Percentiles rank a stretch among this genome's conserved stretches.
Conservation (phyloP, 2,888 invertebrate genomes). For the Terebella lapidaria region DNA sequence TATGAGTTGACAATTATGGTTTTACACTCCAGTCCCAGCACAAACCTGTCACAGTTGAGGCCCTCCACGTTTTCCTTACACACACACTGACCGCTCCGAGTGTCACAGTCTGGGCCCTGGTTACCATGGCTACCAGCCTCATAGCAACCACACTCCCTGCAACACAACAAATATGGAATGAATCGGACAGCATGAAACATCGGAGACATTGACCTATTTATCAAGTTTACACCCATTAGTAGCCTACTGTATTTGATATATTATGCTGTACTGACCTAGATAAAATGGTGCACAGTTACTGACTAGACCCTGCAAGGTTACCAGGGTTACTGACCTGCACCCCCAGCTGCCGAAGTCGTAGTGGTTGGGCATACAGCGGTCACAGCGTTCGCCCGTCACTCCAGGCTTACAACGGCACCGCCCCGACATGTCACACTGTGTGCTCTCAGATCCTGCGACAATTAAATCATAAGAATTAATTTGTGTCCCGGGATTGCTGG, state of each 20-base stretch:
- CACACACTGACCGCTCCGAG: conserved; percentile 58
- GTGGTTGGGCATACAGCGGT: conserved; percentile 77
- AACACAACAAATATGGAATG: too few species aligned
- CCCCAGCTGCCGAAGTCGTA: conserved; percentile 86
- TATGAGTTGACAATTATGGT: neutral
- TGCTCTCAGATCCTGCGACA: conserved; percentile 66
- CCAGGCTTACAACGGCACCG: conserved; percentile 94
- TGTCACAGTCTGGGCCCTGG: neutral
- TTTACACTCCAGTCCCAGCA: neutral
- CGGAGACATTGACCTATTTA: too few species aligned
- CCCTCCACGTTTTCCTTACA: conserved; percentile 82
- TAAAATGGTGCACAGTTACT: neutral
- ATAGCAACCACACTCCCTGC: neutral
- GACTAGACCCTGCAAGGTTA: too few species aligned
- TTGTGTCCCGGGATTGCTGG: too few species aligned
- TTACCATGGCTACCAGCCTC: neutral
- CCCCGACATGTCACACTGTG: conserved; percentile 88
- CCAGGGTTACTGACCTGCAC: conserved; percentile 65
- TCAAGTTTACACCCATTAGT: too few species aligned
- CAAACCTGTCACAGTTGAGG: conserved; percentile 77
- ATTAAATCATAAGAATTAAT: too few species aligned
- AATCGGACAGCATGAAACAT: too few species aligned
- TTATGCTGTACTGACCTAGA: too few species aligned
- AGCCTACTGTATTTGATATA: too few species aligned
- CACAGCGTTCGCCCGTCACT: conserved; percentile 90